These are phyloP conservation scores for Dione juno DNA, from an alignment of 2,888 invertebrate genomes.

Conservation along the genomic window DNA sequence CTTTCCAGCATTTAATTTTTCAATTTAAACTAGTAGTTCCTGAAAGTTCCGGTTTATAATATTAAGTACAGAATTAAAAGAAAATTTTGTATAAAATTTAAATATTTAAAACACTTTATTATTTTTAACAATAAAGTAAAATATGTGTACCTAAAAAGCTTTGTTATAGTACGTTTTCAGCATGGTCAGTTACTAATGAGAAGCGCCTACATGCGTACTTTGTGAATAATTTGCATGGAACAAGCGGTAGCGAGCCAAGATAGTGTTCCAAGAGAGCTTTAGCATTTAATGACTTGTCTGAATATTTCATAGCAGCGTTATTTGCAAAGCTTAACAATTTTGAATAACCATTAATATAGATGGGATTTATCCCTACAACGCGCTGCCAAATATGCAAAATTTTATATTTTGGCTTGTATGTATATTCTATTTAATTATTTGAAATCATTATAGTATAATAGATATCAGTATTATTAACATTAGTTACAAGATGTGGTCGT, in stretches of 20 bases:
- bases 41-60: too few relatives aligned
- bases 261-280: slow-evolving; percentile 28
- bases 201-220: slow-evolving; percentile 65
- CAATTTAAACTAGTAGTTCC: too few relatives aligned
- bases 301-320: slow-evolving; percentile 13
- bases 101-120: not conserved
- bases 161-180: slow-evolving; percentile 29
- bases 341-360: slow-evolving; percentile 15
- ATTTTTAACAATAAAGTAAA: slow-evolving; percentile 1
- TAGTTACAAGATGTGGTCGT: too few relatives aligned
- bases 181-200: slow-evolving; percentile 64
- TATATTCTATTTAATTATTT: not conserved
- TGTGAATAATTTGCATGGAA: slow-evolving; percentile 72
- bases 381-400: slow-evolving; percentile 3
- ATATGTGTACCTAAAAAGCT: not conserved
- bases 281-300: slow-evolving; percentile 22
- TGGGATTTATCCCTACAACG: not conserved
- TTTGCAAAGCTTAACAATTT: slow-evolving; percentile 12
- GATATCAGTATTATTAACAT: not conserved
- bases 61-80: too few relatives aligned
- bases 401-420: not conserved
- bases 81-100: too few relatives aligned
- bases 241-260: slow-evolving; percentile 47
- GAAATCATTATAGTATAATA: not conserved
- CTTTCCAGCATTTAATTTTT: too few relatives aligned